Percentiles rank a stretch among this genome's conserved stretches.
Evolutionary conservation across 2,113 vertebrate genomes (phyloP).

Genomic region (Columba janthina): DNA sequence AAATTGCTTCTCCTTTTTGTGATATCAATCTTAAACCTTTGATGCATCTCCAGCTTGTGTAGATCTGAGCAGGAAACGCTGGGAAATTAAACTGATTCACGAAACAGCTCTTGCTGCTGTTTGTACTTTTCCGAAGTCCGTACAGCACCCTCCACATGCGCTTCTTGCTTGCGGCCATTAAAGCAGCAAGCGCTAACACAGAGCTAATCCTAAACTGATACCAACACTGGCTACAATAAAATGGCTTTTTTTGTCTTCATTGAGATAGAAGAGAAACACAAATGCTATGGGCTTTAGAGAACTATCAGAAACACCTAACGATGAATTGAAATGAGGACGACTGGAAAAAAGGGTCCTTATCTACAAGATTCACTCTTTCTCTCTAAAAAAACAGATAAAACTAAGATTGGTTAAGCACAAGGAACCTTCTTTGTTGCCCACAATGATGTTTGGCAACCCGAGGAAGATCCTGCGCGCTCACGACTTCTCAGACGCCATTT

Average conservation of each 20-base stretch:
- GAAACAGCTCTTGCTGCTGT: not conserved
- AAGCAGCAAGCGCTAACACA: not conserved
- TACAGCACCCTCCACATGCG: not conserved
- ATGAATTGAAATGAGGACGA: not conserved
- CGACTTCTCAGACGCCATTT: not conserved
- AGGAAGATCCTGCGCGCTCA: not conserved
- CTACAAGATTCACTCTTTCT: not conserved
- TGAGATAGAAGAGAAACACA: not conserved
- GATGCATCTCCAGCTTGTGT: not conserved
- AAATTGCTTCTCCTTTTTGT: not conserved
- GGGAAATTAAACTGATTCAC: not conserved
- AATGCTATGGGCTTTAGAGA: fast-evolving
- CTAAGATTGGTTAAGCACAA: not conserved
- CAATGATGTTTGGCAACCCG: not conserved
- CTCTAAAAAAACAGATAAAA: not conserved
- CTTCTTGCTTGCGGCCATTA: not conserved
- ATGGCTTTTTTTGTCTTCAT: not conserved
- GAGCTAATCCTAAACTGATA: not conserved
- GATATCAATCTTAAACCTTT: not conserved
- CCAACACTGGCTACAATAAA: not conserved
- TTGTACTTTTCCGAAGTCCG: not conserved
- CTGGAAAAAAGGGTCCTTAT: not conserved
- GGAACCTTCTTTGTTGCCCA: not conserved
- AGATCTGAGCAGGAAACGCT: not conserved
- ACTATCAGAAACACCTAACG: not conserved